Evolutionary conservation across 2,888 invertebrate species (phyloP).

Genomic region (Parnassius apollo): DNA sequence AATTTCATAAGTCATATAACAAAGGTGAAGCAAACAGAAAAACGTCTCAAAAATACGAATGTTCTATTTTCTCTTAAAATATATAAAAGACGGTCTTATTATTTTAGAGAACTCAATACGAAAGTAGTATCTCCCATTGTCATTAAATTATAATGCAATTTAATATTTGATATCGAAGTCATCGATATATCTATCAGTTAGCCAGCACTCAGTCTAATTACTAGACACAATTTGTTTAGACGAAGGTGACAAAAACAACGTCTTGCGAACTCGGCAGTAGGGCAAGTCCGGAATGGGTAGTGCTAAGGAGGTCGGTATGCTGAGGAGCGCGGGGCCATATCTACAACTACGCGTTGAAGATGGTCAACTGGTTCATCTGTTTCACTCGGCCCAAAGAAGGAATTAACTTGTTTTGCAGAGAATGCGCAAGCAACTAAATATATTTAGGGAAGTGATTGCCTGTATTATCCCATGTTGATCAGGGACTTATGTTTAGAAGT

Average conservation of each 20-base stretch:
- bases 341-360: constrained; percentile 10
- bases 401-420: neutral
- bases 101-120: too few species aligned
- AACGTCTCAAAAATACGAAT: too few species aligned
- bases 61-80: too few species aligned
- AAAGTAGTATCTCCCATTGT: too few species aligned
- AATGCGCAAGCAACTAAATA: neutral
- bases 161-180: too few species aligned
- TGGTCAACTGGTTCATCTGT: constrained; percentile 3
- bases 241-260: constrained; percentile 23
- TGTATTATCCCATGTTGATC: too few species aligned
- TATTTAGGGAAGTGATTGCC: neutral
- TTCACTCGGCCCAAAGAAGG: neutral
- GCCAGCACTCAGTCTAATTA: constrained; percentile 26
- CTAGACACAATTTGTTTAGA: constrained; percentile 25
- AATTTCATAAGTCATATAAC: too few species aligned
- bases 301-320: constrained; percentile 25
- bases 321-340: constrained; percentile 18
- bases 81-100: too few species aligned
- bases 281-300: constrained; percentile 23
- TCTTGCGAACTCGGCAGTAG: constrained; percentile 21
- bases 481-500: too few species aligned
- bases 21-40: too few species aligned
- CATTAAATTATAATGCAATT: too few species aligned
- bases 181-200: constrained; percentile 5